Evolutionary conservation across 2,113 vertebrate genomes (phyloP).

Genomic region (Oncorhynchus clarkii): DNA sequence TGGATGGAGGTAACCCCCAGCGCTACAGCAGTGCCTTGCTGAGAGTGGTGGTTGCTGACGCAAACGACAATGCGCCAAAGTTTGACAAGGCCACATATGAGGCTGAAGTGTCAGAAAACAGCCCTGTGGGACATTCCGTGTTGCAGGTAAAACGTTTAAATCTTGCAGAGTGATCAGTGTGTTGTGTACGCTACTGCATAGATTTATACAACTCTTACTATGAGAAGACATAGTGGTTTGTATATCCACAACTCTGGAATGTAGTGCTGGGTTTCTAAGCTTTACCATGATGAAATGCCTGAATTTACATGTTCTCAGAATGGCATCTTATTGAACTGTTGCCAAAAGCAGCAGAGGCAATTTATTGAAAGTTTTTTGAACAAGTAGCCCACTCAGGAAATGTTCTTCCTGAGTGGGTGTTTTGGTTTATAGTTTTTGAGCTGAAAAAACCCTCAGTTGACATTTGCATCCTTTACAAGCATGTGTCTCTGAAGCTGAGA

Average conservation of each 20-base stretch:
- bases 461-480: too few species aligned
- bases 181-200: not conserved
- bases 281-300: constrained; percentile 3
- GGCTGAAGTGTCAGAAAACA: constrained; percentile 90
- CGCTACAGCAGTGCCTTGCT: constrained; percentile 93
- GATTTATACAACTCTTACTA: not conserved
- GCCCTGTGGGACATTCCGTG: constrained; percentile 93
- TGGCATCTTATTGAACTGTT: not conserved
- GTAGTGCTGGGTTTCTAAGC: not conserved
- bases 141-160: constrained; percentile 82
- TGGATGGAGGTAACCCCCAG: constrained; percentile 91
- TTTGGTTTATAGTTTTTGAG: too few species aligned
- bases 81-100: constrained; percentile 91
- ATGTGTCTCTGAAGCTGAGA: not conserved
- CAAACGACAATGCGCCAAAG: constrained; percentile 92
- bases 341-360: not conserved
- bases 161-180: not conserved
- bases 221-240: not conserved
- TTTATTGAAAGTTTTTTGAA: not conserved
- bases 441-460: too few species aligned
- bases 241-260: not conserved
- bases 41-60: constrained; percentile 90
- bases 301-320: not conserved
- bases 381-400: not conserved
- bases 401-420: too few species aligned